Conservation (phyloP, 92 coral and sea anemone genomes). For the Nematostella vectensis region DNA sequence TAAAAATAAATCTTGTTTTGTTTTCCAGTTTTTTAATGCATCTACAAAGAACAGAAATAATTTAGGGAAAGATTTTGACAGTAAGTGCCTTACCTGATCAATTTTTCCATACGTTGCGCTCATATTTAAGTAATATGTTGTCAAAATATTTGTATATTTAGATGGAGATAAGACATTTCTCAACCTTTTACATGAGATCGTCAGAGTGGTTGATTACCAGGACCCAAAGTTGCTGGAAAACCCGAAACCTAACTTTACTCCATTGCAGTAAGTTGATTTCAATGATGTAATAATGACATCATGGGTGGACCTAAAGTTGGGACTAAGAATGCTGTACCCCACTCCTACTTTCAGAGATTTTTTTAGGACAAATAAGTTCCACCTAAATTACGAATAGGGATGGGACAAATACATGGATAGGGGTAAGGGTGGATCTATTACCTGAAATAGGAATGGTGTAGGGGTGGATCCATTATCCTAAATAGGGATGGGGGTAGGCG, state of each 20-base stretch:
- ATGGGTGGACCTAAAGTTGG: too few species aligned
- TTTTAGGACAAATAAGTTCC: too few species aligned
- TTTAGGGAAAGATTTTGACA: conserved; percentile 57
- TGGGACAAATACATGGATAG: too few species aligned
- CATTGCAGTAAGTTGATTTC: conserved; percentile 62
- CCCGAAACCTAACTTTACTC: conserved; percentile 45
- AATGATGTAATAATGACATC: too few species aligned
- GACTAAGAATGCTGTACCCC: too few species aligned
- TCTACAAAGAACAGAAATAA: conserved; percentile 47
- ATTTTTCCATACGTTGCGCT: too few species aligned
- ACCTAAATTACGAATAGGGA: too few species aligned
- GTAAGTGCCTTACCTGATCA: conserved; percentile 27
- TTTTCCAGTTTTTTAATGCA: conserved; percentile 84
- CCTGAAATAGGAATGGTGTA: too few species aligned
- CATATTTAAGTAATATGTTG: background rate
- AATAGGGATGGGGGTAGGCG: too few species aligned
- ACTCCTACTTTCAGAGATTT: too few species aligned
- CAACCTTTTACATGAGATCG: conserved; percentile 75
- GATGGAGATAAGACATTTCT: conserved; percentile 69
- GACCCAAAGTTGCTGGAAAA: conserved; percentile 22
- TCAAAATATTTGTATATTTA: background rate
- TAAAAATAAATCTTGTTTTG: conserved; percentile 5
- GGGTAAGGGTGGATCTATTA: too few species aligned
- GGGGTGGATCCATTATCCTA: too few species aligned
- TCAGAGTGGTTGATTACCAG: conserved; percentile 65